Conservation (phyloP, 2,888 invertebrate species). For the Eupeodes latifasciatus region DNA sequence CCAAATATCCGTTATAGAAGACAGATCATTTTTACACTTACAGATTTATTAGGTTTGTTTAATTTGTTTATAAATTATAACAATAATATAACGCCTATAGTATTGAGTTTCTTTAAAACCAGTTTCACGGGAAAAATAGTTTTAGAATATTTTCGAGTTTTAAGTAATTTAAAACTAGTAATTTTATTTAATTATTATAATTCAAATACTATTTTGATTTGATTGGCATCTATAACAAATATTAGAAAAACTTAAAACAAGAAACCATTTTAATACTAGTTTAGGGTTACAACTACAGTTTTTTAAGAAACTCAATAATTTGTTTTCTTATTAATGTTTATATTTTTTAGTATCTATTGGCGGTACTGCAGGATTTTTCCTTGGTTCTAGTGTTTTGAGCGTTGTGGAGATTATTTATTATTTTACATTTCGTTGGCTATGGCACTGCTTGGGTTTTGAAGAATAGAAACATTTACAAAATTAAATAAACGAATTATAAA, state of each 20-base stretch:
- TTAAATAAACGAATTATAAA: too few species aligned
- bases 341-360: constrained; percentile 88
- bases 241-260: too few species aligned
- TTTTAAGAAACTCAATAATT: too few species aligned
- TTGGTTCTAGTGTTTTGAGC: constrained; percentile 91
- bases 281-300: too few species aligned
- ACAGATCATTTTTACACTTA: constrained; percentile 82
- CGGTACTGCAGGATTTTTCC: constrained; percentile 91
- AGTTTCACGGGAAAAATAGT: not conserved
- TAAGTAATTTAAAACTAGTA: too few species aligned
- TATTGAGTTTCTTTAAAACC: too few species aligned
- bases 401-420: constrained; percentile 91
- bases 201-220: too few species aligned
- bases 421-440: constrained; percentile 87
- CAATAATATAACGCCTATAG: not conserved
- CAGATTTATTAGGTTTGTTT: constrained; percentile 82
- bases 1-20: constrained; percentile 80
- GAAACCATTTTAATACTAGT: too few species aligned
- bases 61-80: too few species aligned
- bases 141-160: too few species aligned
- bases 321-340: not conserved
- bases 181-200: too few species aligned
- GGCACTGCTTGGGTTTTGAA: constrained; percentile 84
- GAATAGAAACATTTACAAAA: constrained; percentile 60
- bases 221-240: too few species aligned